phyloP scores from a whole-genome alignment of 2,797 vertebrate species.

The Synanceia verrucosa region DNA sequence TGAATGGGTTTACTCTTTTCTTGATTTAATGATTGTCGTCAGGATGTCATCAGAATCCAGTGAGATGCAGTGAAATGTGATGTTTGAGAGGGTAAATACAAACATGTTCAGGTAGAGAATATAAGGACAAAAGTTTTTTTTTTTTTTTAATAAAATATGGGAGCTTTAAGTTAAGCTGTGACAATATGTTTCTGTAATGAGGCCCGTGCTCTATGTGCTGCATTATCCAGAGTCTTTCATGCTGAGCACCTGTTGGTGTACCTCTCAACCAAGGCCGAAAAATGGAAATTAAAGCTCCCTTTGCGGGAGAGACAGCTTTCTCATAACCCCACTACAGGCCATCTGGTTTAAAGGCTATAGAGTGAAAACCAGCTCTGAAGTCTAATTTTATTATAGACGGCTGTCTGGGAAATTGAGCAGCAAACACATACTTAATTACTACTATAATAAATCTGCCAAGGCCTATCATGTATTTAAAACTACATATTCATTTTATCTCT shows the following conservation, averaged over 20 bases:
- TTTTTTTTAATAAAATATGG: too few species aligned
- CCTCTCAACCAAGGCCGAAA: conserved; percentile 27
- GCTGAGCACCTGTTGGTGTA: conserved; percentile 20
- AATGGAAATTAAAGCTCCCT: conserved; percentile 43
- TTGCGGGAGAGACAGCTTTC: conserved; percentile 22
- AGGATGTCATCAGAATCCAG: too few species aligned
- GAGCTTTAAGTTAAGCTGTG: too few species aligned
- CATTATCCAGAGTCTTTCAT: conserved; percentile 5
- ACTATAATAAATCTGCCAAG: background rate
- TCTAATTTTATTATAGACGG: background rate
- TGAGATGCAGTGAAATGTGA: too few species aligned
- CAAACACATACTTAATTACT: background rate
- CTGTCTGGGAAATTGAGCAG: background rate
- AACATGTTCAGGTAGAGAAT: too few species aligned
- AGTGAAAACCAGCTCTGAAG: background rate
- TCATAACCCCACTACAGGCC: conserved; percentile 18
- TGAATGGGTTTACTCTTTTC: too few species aligned
- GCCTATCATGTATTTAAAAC: background rate
- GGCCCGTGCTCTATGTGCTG: conserved; percentile 6
- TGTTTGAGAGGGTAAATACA: too few species aligned
- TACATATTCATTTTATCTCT: background rate
- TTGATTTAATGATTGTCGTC: too few species aligned
- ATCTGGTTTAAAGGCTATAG: conserved; percentile 35
- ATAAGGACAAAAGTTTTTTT: too few species aligned
- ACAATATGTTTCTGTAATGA: too few species aligned